Conservation (phyloP, 2,797 vertebrate genomes). For the Anisognathus igniventris region DNA sequence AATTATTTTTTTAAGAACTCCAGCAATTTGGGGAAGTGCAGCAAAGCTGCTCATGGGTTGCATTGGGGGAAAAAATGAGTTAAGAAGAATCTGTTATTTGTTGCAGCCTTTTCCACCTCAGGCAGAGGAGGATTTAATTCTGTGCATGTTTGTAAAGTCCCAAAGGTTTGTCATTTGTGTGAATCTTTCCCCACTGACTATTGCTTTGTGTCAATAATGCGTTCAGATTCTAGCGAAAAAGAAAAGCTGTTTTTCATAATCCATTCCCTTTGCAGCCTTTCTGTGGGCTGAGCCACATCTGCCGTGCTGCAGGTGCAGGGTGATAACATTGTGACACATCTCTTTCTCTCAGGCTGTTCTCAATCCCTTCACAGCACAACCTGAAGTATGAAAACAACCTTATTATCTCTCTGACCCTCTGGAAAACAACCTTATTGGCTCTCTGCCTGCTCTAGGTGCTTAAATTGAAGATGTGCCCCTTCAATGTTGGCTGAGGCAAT, state of each 20-base stretch:
- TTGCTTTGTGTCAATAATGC: neutral
- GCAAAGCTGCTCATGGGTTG: neutral
- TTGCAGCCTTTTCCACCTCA: neutral
- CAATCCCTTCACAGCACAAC: neutral
- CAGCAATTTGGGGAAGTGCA: neutral
- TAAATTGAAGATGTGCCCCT: neutral
- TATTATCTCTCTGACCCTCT: neutral
- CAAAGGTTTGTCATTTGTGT: neutral
- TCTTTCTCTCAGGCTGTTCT: neutral
- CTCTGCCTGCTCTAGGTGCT: neutral
- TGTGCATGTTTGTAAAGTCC: neutral
- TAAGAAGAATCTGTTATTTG: neutral
- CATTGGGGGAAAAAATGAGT: neutral
- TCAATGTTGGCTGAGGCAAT: neutral
- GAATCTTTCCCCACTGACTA: neutral
- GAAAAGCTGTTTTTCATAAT: neutral
- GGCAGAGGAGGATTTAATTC: neutral
- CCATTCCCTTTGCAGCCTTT: neutral
- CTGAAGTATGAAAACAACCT: neutral
- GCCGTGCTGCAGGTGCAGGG: neutral
- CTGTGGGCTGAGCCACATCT: neutral
- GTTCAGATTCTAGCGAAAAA: neutral
- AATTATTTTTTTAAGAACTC: neutral
- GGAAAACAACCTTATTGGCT: neutral
- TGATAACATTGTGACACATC: neutral